Conservation (phyloP, 1,140 invertebrate species). For the Papilio polyxenes region DNA sequence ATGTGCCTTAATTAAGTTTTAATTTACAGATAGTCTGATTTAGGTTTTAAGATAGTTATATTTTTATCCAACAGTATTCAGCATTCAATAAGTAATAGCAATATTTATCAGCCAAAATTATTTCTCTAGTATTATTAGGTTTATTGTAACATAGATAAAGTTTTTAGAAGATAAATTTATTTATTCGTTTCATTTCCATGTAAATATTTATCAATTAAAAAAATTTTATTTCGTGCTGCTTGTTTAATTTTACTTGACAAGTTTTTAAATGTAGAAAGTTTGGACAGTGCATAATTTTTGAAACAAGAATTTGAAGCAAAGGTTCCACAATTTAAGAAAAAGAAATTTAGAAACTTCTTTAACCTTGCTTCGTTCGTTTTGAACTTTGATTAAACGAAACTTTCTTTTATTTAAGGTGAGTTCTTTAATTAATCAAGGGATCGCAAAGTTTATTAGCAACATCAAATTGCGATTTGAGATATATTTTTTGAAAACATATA, state of each 20-base stretch:
- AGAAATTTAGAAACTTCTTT: background rate
- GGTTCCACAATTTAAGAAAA: background rate
- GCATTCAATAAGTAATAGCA: no score
- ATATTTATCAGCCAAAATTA: no score
- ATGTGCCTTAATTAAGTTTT: background rate
- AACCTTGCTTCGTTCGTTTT: slow-evolving; percentile 4
- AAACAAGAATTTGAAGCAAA: background rate
- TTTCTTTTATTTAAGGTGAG: background rate
- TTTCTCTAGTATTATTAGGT: no score
- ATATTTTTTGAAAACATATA: background rate
- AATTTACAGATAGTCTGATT: background rate
- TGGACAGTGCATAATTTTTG: background rate
- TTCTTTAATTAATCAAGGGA: background rate
- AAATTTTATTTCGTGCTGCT: background rate
- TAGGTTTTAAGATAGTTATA: no score
- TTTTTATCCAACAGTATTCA: no score
- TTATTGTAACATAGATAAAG: no score
- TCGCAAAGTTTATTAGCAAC: background rate
- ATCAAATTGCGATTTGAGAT: background rate
- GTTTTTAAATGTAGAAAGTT: background rate
- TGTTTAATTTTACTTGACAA: background rate
- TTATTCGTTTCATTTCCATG: no score
- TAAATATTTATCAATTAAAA: background rate
- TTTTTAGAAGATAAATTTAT: no score
- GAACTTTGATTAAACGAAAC: background rate